Evolutionary conservation across 2,888 invertebrate species (phyloP), one percentile per base, ranked within the genome.

Genomic region (Microdon myrmicae): DNA sequence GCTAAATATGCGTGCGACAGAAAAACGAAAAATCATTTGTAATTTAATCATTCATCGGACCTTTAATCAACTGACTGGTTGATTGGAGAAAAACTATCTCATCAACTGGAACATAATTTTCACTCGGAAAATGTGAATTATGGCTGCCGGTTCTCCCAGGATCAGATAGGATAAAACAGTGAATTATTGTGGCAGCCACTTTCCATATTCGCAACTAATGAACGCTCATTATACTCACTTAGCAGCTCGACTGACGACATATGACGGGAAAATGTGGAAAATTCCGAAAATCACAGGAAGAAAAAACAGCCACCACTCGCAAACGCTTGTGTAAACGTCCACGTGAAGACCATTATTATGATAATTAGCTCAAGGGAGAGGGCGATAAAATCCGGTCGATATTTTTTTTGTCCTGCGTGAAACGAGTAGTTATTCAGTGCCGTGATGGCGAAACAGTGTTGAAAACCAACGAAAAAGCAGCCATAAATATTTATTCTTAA

Each of bases 181-280:
- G 22, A 64, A 64, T 64, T 64, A 64, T 64, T 64, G 53, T 64
- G n/a, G n/a, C 47, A 64, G 58, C 58, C 64, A 64, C 64, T 64
- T 64, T 58, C 58, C 64, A 64, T 64, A 64, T 64, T 64, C 58
- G 64, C 56, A 32, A 64, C 64, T 64, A 64, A 64, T 58, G 64
- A 64, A 51, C 16, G 47, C 58, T 58, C 64, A 58, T 64, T 64
- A 64, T 64, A 56, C 47, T 58, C 64, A 64, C 64, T 64, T 64
- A 64, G 64, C 64, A 47, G 64, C 64, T 64, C 64, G 64, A 64
- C 64, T 64, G 64, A 64, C 58, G 64, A 64, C 64, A 64, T 64
- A 64, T 64, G 64, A 64, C 61, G 61, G 56, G 56, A 39, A 56
- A 64, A 51, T 61, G 39, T 41, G 41, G 29, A 45, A 29, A 60